phyloP scores from a whole-genome alignment of 1,140 invertebrate genomes.

The Drosophila parabipectinata region DNA sequence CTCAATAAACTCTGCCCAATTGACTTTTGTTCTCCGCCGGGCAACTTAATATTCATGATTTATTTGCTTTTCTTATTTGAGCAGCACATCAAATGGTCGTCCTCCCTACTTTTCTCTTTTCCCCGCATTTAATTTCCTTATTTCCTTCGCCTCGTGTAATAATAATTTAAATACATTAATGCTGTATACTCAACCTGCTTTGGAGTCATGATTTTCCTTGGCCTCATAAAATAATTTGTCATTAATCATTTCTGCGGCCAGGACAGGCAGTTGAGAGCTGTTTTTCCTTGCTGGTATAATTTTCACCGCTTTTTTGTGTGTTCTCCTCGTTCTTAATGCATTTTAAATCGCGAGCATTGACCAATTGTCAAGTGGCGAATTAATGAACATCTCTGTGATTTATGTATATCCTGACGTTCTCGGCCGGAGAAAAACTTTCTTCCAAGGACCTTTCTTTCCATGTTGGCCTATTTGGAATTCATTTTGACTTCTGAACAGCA shows the following conservation, averaged over 20 bases:
- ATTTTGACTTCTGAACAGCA: conserved; percentile 35
- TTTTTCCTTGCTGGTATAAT: conserved; percentile 23
- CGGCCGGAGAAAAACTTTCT: conserved; percentile 1
- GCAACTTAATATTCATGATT: conserved; percentile 73
- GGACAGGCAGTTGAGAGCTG: conserved; percentile 34
- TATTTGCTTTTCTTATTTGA: conserved; percentile 64
- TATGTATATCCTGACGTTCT: conserved; percentile 43
- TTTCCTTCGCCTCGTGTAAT: conserved; percentile 29
- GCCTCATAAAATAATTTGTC: conserved; percentile 72
- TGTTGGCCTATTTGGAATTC: conserved; percentile 27
- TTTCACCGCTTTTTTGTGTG: conserved; percentile 15
- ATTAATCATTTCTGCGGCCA: conserved; percentile 68
- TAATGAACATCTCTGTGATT: conserved; percentile 65
- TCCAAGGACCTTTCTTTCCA: background rate
- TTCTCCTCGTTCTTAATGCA: conserved; percentile 50
- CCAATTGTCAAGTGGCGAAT: conserved; percentile 71
- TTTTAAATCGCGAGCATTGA: conserved; percentile 72
- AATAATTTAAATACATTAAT: conserved; percentile 74
- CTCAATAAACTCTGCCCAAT: conserved; percentile 57
- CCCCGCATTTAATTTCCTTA: conserved; percentile 20
- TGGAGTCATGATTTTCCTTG: conserved; percentile 9
- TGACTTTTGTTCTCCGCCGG: conserved; percentile 60
- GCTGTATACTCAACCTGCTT: conserved; percentile 46
- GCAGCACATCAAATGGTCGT: conserved; percentile 24
- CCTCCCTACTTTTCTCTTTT: background rate